phyloP scores from a whole-genome alignment of 1,140 invertebrate genomes.

The Musca vetustissima region DNA sequence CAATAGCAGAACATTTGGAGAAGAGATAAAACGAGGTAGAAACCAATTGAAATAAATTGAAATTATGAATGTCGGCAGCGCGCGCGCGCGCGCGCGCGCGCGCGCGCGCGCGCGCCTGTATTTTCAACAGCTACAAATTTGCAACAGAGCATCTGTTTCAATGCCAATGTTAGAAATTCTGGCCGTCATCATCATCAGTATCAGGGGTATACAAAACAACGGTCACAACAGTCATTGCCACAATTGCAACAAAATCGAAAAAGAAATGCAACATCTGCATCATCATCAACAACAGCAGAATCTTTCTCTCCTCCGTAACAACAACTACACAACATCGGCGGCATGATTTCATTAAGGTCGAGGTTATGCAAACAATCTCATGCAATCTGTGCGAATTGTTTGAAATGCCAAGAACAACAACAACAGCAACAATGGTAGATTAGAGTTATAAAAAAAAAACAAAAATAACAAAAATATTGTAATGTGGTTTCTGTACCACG shows the following conservation, averaged over 20 bases:
- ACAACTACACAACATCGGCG: conserved; percentile 15
- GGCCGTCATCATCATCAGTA: background rate
- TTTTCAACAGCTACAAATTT: conserved; percentile 5
- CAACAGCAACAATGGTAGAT: no score
- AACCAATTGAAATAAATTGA: conserved; percentile 19
- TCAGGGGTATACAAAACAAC: no score
- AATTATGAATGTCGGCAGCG: conserved; percentile 18
- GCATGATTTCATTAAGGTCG: conserved; percentile 42
- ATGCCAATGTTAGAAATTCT: conserved; percentile 18
- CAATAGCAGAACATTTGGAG: no score
- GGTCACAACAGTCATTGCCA: no score
- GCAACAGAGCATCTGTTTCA: background rate
- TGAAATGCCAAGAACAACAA: background rate
- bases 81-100: no score
- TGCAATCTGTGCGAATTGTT: conserved; percentile 30
- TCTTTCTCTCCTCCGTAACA: background rate
- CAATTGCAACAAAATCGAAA: no score
- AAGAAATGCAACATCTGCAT: no score
- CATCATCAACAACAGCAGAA: background rate
- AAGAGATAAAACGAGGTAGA: background rate
- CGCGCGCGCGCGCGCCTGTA: no score
- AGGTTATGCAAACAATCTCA: conserved; percentile 40
- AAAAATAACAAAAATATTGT: background rate
- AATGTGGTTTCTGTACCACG: no score
- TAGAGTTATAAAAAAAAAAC: background rate